Evolutionary conservation across 2,888 invertebrate genomes (phyloP).

Genomic region (Ichneumoninae sp.): DNA sequence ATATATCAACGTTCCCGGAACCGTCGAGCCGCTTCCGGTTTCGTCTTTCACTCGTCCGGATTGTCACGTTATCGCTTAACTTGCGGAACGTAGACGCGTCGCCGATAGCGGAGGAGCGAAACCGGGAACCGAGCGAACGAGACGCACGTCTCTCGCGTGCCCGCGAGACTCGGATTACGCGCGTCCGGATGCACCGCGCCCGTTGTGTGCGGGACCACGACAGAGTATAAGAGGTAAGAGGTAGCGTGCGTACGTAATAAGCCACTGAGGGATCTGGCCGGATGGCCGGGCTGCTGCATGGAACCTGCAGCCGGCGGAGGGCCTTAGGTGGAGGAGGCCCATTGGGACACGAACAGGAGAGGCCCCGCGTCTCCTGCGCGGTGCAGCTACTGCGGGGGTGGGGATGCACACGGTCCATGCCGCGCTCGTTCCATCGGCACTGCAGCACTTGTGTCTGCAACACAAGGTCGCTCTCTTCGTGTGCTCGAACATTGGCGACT

Average conservation of each 20-base stretch:
- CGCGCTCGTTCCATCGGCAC: constrained; percentile 30
- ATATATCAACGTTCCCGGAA: constrained; percentile 28
- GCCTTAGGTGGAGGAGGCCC: constrained; percentile 58
- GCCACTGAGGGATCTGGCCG: constrained; percentile 71
- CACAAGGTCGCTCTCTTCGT: constrained; percentile 62
- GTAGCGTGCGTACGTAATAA: constrained; percentile 75
- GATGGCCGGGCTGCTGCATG: constrained; percentile 55
- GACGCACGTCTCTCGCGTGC: constrained; percentile 51
- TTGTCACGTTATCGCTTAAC: constrained; percentile 25
- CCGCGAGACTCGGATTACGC: constrained; percentile 52
- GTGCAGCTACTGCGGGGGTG: constrained; percentile 60
- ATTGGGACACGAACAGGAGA: constrained; percentile 59
- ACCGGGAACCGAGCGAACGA: constrained; percentile 1
- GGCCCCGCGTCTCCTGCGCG: constrained; percentile 38
- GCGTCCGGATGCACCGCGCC: constrained; percentile 39
- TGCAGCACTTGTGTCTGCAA: constrained; percentile 46
- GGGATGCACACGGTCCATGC: constrained; percentile 56
- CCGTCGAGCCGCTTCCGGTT: constrained; percentile 39
- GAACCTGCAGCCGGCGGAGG: constrained; percentile 60
- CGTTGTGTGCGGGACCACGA: constrained; percentile 29
- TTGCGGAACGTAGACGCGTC: not conserved
- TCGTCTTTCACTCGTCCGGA: constrained; percentile 23
- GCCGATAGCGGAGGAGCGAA: constrained; percentile 9
- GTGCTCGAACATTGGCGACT: constrained; percentile 28
- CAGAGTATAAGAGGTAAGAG: constrained; percentile 50